Conservation (phyloP, 2,888 invertebrate genomes). For the Ceriagrion tenellum region DNA sequence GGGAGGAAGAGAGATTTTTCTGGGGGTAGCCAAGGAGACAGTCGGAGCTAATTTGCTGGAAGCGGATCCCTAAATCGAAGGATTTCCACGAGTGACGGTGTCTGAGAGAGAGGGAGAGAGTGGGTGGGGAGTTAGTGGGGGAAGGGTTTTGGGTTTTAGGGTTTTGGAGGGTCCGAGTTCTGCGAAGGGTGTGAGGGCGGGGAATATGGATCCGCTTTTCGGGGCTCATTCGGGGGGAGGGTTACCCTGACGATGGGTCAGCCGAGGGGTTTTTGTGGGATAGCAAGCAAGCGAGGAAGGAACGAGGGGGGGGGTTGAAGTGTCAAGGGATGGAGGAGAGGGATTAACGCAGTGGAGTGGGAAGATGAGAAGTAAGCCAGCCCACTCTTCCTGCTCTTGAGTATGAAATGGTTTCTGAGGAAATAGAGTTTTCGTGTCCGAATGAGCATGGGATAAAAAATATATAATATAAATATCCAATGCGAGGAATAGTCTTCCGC, state of each 20-base stretch:
- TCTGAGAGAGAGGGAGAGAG: neutral
- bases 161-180: too few relatives aligned
- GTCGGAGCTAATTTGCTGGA: slow-evolving; percentile 40
- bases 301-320: neutral
- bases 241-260: neutral
- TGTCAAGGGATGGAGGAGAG: neutral
- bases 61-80: slow-evolving; percentile 34
- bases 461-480: neutral
- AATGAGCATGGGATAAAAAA: neutral
- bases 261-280: neutral
- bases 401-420: neutral
- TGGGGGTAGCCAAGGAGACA: slow-evolving; percentile 33
- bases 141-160: neutral
- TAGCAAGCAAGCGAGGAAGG: neutral
- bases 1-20: neutral
- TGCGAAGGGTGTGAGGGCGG: neutral
- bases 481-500: neutral
- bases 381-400: neutral
- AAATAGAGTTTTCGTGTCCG: slow-evolving; percentile 46
- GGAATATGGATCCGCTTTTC: neutral
- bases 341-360: neutral
- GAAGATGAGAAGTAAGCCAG: neutral
- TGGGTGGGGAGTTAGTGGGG: neutral
- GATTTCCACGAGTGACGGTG: slow-evolving; percentile 9
- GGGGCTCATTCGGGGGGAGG: neutral